Evolutionary conservation across 2,113 vertebrate genomes (phyloP).

Genomic region (Alligator mississippiensis): DNA sequence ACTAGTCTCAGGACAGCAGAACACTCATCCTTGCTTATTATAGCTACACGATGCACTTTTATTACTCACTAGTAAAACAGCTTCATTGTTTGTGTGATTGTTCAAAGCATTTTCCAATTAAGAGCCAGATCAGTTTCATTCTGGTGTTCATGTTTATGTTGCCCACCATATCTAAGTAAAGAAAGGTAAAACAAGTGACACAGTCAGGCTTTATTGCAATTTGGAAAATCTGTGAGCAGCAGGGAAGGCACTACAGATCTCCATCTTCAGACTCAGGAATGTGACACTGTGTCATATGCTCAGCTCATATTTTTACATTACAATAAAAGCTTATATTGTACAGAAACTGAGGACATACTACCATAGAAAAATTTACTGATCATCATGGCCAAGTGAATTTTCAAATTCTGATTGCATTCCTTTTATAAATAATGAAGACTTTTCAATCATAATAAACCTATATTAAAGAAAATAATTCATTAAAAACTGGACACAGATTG

Average conservation of each 20-base stretch:
- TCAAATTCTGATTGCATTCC: background rate
- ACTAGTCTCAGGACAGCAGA: background rate
- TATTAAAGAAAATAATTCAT: background rate
- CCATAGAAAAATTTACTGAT: background rate
- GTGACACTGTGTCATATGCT: background rate
- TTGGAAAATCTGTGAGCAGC: background rate
- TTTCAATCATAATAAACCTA: background rate
- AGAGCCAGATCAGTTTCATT: too few species aligned
- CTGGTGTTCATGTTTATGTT: too few species aligned
- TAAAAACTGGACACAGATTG: background rate
- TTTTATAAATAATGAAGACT: background rate
- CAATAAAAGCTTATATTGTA: background rate
- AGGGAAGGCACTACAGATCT: background rate
- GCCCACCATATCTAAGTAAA: too few species aligned
- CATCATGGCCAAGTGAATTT: background rate
- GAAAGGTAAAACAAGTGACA: background rate
- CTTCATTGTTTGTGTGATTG: too few species aligned
- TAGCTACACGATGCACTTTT: background rate
- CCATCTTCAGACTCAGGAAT: background rate
- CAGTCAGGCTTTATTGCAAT: background rate
- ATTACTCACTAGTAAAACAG: background rate
- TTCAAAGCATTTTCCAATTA: too few species aligned
- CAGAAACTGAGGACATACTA: background rate
- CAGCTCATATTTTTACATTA: background rate
- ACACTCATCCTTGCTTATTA: background rate